A percentile compares a stretch with the other conserved stretches of the same genome.
phyloP scores from a whole-genome alignment of 35 echinoderm and acorn worm genomes.

The Chiridota heheva region DNA sequence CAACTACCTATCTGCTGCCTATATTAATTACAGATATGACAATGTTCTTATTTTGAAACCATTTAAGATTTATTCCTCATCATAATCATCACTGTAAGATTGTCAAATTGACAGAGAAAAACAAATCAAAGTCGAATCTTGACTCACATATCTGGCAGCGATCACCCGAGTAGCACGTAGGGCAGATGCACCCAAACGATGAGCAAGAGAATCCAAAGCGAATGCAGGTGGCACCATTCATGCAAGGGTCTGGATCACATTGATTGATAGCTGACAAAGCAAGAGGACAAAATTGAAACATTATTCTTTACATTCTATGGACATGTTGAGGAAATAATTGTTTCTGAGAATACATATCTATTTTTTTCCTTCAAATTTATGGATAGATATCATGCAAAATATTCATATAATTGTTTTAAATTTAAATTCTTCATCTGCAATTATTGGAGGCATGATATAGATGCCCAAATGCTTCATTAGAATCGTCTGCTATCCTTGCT shows the following conservation, averaged over 20 bases:
- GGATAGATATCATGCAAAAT: too few species aligned
- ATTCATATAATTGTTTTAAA: too few species aligned
- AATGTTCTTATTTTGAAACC: too few species aligned
- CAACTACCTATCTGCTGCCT: too few species aligned
- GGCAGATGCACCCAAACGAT: conserved; percentile 49
- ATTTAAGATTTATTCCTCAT: neutral
- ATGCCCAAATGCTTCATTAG: too few species aligned
- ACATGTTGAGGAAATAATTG: neutral
- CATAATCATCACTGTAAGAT: neutral
- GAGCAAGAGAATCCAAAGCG: conserved; percentile 63
- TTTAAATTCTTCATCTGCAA: too few species aligned
- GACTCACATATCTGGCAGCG: conserved; percentile 66
- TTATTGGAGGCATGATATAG: too few species aligned
- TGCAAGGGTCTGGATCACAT: conserved; percentile 44
- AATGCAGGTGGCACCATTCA: conserved; percentile 67
- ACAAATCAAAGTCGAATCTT: neutral
- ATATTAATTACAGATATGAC: too few species aligned
- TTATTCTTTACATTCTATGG: neutral
- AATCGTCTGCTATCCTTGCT: too few species aligned
- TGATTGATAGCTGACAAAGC: conserved; percentile 51
- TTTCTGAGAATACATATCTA: neutral
- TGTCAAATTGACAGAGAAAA: neutral
- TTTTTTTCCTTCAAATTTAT: too few species aligned
- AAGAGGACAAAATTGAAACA: neutral
- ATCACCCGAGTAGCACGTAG: conserved; percentile 57